Base-by-base conservation (phyloP, 2,888 invertebrate species). In the Bimastos eiseni region DNA sequence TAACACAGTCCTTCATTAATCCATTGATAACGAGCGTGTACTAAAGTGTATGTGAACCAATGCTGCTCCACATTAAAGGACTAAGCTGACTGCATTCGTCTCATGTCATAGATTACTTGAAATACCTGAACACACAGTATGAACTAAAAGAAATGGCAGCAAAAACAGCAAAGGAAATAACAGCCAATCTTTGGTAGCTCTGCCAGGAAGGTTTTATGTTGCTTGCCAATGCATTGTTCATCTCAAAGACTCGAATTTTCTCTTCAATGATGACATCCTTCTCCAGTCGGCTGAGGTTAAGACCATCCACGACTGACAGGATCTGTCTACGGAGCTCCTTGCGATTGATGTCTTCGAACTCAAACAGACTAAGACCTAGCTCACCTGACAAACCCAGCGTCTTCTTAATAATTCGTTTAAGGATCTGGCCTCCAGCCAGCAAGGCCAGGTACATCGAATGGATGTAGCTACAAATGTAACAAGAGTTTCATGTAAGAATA, bases 391-490 rank as follows among this genome's bases (percentile, higher is more conserved):
- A 90, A 37, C 93, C 92, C 1, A 93, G 91, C 5, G 93, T 92
- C 36, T 90, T 91, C 90, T 91, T 92, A 33, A 93, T 88, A 19
- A 93, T 91, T 19, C 90, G 89, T 84, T 92, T 92, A 30, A 93
- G 86, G 33, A 93, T 92, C 89, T 92, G 92, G 17, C 93, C 93
- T 30, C 93, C 93, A 37, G 93, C 93, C 89, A 93, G 90, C 37
- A 93, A 91, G 13, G 93, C 93, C n/a, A 93, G 88, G 88, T 93
- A 93, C 91, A 93, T 93, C 3, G 93, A 93, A 83, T 93, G 93
- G 17, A 91, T 92, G 91, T 93, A 93, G n/a, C 92, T 92, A 91
- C 36, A 91, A 91, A 34, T 84, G 33, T 11, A 41, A 84, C n/a
- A 90, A 83, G 84, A 90, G 33, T 44, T 89, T 83, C 34, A 83